Evolutionary conservation across 2,113 vertebrate genomes (phyloP).

Genomic region (Stigmatopora argus): DNA sequence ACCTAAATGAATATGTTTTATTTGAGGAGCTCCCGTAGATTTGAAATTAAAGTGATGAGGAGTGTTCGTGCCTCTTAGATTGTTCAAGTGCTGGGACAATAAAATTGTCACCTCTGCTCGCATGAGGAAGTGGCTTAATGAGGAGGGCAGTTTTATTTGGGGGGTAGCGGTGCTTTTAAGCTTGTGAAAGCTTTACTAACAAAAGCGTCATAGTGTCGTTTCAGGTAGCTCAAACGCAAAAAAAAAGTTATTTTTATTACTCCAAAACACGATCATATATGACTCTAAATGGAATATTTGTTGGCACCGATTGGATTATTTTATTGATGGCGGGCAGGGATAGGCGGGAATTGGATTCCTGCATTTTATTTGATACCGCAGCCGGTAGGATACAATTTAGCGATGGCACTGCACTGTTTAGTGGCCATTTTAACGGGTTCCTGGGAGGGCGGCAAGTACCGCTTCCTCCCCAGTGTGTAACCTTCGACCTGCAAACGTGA

Average conservation of each 20-base stretch:
- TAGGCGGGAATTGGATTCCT: conserved; percentile 59
- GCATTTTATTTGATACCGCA: conserved; percentile 72
- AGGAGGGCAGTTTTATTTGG: conserved; percentile 81
- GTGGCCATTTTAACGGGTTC: conserved; percentile 73
- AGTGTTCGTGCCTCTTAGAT: conserved; percentile 67
- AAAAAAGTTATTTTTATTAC: conserved; percentile 75
- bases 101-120: conserved; percentile 87
- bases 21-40: conserved; percentile 19
- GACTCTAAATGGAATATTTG: conserved; percentile 68
- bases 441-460: conserved; percentile 63
- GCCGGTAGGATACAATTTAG: conserved; percentile 69
- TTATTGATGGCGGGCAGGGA: conserved; percentile 59
- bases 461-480: conserved; percentile 89
- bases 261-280: conserved; percentile 36
- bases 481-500: conserved; percentile 80
- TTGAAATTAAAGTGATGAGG: conserved; percentile 69
- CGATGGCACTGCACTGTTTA: conserved; percentile 64
- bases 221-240: conserved; percentile 64
- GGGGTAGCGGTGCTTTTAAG: conserved; percentile 74
- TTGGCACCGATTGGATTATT: conserved; percentile 61
- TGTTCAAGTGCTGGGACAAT: conserved; percentile 76
- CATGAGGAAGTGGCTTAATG: conserved; percentile 77
- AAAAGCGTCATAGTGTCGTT: conserved; percentile 63
- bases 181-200: conserved; percentile 56
- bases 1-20: conserved; percentile 7